Percentiles rank a stretch among this genome's conserved stretches.
Conservation (phyloP, 2,888 invertebrate genomes). For the Scelioninae gen. 2 region DNA sequence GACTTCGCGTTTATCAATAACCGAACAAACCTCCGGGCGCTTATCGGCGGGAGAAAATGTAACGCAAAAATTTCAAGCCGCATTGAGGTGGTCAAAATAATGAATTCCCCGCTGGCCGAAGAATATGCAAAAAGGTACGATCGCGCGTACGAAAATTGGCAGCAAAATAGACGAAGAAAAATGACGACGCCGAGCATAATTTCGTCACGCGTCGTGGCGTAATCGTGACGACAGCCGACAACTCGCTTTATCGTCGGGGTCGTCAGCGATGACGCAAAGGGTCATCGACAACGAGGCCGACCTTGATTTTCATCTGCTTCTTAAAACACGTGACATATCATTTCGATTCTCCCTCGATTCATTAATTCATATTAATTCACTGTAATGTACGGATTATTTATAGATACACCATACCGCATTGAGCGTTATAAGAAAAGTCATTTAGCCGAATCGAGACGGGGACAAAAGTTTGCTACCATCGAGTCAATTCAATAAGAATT, state of each 20-base stretch:
- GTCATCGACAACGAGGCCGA: conserved; percentile 59
- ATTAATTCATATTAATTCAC: conserved; percentile 21
- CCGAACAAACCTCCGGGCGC: no score
- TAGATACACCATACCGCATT: no score
- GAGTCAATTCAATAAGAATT: no score
- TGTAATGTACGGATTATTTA: neutral
- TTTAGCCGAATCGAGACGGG: no score
- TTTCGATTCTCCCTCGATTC: conserved; percentile 6
- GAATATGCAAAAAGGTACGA: no score
- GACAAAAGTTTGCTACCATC: no score
- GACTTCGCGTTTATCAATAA: no score
- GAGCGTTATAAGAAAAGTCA: no score
- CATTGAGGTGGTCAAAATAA: no score
- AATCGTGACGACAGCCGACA: conserved; percentile 55
- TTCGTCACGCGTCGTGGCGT: conserved; percentile 55
- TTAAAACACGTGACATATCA: conserved; percentile 39
- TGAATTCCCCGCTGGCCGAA: neutral
- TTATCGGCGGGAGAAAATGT: no score
- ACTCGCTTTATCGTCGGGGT: conserved; percentile 54
- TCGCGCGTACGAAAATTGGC: conserved; percentile 7
- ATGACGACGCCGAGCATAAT: conserved; percentile 40
- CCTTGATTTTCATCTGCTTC: conserved; percentile 56
- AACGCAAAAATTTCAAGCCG: no score
- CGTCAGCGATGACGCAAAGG: conserved; percentile 58
- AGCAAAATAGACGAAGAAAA: conserved; percentile 15